Evolutionary conservation across 2,113 vertebrate species (phyloP), one percentile per base, ranked within the genome.

Genomic region (Paratilapia polleni): DNA sequence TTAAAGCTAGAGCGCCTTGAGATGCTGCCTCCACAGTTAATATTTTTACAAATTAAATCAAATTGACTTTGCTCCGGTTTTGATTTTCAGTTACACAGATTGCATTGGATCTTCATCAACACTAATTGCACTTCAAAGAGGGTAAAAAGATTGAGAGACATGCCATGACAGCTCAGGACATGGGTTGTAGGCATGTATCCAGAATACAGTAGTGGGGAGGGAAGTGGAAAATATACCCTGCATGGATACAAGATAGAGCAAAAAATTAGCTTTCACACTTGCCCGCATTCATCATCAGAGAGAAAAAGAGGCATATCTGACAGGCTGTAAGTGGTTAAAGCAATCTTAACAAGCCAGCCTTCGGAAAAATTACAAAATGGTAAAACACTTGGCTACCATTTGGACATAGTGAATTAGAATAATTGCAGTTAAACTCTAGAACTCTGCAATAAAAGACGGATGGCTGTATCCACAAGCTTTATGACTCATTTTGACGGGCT

Each of bases 81-180:
- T 86, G 76, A 89, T 81, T 86, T 75, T 80, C 85, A 89, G 81
- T 75, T 91, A 86, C 87, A 90, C 82, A 85, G 83, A 80, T 15
- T 28, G 68, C 90, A 78, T 80, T 84, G 81, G 88, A 90, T 93
- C 92, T 91, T 90, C 91, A 87, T 93, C 82, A 28, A 9, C 9
- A 36, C 57, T 77, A 90, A 92, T 92, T 87, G 88, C 78, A 68
- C 92, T 89, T 92, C 83, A 91, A 89, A 90, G 87, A 59, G 64
- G 61, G 68, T 34, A 47, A 78, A 52, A 83, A 26, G 79, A 88
- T 87, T 76, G 81, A 88, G 49, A 54, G 89, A 92, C 85, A 60
- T 7, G 12, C 59, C n/a, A 17, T 85, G 89, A 88, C 82, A 66
- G 86, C 82, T 88, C 52, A 79, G 75, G 85, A 90, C 90, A 81